phyloP scores from a whole-genome alignment of 1,140 invertebrate genomes.

The Zaprionus taronus region DNA sequence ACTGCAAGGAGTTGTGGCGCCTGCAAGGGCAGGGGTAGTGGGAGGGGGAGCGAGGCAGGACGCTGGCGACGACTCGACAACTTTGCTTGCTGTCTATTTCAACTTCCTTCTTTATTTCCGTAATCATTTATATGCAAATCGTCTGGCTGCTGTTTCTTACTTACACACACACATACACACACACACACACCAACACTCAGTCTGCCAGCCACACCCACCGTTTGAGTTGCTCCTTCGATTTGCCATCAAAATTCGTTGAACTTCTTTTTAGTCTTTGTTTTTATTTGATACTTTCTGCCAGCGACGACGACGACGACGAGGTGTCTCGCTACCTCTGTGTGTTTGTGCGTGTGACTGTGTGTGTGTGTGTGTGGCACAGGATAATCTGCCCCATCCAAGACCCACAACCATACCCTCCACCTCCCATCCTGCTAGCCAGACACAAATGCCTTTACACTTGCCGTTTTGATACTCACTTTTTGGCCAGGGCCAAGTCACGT shows the following conservation, averaged over 20 bases:
- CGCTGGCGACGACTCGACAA: conserved; percentile 40
- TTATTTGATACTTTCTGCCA: conserved; percentile 32
- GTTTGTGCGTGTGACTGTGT: conserved; percentile 12
- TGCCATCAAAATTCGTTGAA: conserved; percentile 67
- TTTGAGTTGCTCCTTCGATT: conserved; percentile 66
- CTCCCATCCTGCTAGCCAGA: neutral
- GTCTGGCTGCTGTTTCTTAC: conserved; percentile 59
- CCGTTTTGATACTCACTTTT: conserved; percentile 1
- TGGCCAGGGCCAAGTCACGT: conserved; percentile 1
- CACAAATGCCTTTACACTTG: conserved; percentile 6
- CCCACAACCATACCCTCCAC: neutral
- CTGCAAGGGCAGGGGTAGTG: neutral
- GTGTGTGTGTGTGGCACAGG: neutral
- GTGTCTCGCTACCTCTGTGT: conserved; percentile 2
- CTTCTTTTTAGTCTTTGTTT: conserved; percentile 49
- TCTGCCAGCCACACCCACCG: conserved; percentile 34
- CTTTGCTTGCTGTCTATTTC: conserved; percentile 70
- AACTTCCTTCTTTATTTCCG: conserved; percentile 82
- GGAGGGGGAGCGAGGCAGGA: neutral
- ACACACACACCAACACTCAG: conserved; percentile 20
- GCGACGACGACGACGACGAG: neutral
- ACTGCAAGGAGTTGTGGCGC: neutral
- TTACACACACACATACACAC: conserved; percentile 39
- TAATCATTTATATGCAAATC: conserved; percentile 83
- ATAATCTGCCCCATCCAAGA: conserved; percentile 24